phyloP scores from a whole-genome alignment of 2,113 vertebrate genomes.

The Triplophysa siluroides region DNA sequence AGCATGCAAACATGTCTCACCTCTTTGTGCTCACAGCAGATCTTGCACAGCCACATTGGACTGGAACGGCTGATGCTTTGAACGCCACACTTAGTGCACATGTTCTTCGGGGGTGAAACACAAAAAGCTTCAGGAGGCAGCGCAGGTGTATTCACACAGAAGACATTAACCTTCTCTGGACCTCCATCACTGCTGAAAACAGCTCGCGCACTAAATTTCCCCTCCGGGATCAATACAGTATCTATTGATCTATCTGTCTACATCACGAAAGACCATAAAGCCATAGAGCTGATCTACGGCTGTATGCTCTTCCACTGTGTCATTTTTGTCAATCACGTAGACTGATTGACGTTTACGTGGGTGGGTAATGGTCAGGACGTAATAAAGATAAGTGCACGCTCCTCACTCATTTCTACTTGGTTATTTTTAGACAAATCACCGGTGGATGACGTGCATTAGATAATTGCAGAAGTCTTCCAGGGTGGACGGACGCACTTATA shows the following conservation, averaged over 20 bases:
- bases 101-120: constrained; percentile 72
- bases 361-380: neutral
- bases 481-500: constrained; percentile 56
- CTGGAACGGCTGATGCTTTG: constrained; percentile 77
- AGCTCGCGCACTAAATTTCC: neutral
- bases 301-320: neutral
- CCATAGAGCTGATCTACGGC: neutral
- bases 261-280: neutral
- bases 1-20: constrained; percentile 68
- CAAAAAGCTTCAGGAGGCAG: constrained; percentile 37
- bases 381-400: constrained; percentile 30
- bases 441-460: neutral
- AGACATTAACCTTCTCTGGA: constrained; percentile 36
- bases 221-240: neutral
- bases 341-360: neutral
- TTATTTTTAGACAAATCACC: constrained; percentile 4
- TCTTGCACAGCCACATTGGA: constrained; percentile 88
- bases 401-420: neutral
- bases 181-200: constrained; percentile 12
- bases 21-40: constrained; percentile 93
- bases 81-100: constrained; percentile 89
- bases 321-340: neutral
- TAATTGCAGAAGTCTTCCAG: neutral
- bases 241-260: constrained; percentile 14
- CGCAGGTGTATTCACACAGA: constrained; percentile 44